Conservation (phyloP, 1,140 invertebrate genomes). For the Tenebrio molitor region DNA sequence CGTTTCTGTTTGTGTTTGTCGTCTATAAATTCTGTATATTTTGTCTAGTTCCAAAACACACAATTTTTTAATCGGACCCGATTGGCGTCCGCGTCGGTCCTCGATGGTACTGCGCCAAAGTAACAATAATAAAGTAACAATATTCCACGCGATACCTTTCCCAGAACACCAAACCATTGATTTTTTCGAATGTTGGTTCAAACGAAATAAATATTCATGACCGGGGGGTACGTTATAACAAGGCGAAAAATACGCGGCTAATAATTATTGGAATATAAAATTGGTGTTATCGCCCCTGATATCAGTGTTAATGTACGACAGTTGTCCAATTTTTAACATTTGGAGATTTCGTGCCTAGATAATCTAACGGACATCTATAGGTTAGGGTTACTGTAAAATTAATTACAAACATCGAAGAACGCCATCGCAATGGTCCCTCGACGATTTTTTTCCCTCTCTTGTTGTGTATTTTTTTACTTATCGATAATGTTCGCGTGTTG, state of each 20-base stretch:
- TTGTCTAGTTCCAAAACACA: too few species aligned
- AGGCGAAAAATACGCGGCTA: conserved; percentile 51
- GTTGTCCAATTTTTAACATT: conserved; percentile 62
- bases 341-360: conserved; percentile 59
- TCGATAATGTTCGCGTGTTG: conserved; percentile 18
- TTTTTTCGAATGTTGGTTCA: conserved; percentile 32
- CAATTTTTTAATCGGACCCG: too few species aligned
- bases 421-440: conserved; percentile 15
- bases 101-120: conserved; percentile 3
- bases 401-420: conserved; percentile 41
- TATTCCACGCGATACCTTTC: conserved; percentile 29
- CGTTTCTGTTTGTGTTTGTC: too few species aligned
- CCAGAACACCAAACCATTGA: conserved; percentile 36
- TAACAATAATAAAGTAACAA: conserved; percentile 29
- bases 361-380: conserved; percentile 62
- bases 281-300: conserved; percentile 56
- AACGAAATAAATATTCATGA: conserved; percentile 50
- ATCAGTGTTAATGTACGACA: conserved; percentile 61
- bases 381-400: conserved; percentile 52
- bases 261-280: conserved; percentile 58
- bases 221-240: conserved; percentile 26
- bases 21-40: too few species aligned
- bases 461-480: conserved; percentile 1
- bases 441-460: conserved; percentile 23
- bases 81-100: neutral